Base-by-base conservation (phyloP, 2,797 vertebrate genomes). In the Rhinatrema bivittatum region DNA sequence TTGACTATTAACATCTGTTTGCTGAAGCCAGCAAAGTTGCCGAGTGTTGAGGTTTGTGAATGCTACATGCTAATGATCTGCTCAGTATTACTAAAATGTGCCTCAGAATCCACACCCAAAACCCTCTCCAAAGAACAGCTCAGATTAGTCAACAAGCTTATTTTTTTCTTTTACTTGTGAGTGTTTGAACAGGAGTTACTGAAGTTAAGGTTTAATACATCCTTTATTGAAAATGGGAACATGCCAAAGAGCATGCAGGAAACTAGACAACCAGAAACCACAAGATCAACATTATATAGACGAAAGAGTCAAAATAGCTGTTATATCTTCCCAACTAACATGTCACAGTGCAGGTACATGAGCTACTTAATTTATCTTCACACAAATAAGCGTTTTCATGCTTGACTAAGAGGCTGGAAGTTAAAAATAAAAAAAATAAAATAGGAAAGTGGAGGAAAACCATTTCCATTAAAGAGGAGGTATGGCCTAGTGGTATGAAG, bases 1-100 rank as follows among this genome's bases (percentile, higher is more conserved):
- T 63, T 72, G 65, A 74, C 71, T 78, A 43, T 43, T 77, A 74
- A 76, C 79, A 84, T 74, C 79, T 83, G 81, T 71, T 78, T 75
- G 53, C 74, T 73, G 60, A 72, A 60, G 50, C 63, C 64, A 60
- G 59, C 65, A 76, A 62, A 62, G 54, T 68, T 78, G 81, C 78
- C 70, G 67, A 67, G 74, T 60, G 40, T 44, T 79, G 75, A 76
- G 77, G 61, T 81, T 75, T 76, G 64, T 74, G 81, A 79, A 76
- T 75, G 79, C 79, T 71, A 39, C 74, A 68, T 67, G 59, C 73
- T 68, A 65, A 83, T 81, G 81, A 84, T 75, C 76, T 71, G 53
- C 35, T 64, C 57, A 74, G 71, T 75, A 73, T 77, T 74, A 75
- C 4, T 52, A 79, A 81, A 78, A 72, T 76, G 39, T 63, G 61